phyloP scores from a whole-genome alignment of 92 coral and sea anemone species.

The Phenganax stokvisi region DNA sequence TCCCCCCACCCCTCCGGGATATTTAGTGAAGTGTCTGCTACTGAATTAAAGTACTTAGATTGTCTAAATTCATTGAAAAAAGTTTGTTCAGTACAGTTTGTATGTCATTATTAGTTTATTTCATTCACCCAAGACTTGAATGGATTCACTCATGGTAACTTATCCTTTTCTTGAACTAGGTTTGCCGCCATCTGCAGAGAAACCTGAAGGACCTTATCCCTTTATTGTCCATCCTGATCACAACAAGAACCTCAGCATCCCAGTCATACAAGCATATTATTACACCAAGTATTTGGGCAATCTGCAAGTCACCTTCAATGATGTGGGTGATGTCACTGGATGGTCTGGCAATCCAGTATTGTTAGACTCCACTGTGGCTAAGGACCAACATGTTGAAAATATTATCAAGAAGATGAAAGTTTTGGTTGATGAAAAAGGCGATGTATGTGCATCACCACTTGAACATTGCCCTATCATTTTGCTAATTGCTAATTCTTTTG shows the following conservation, averaged over 20 bases:
- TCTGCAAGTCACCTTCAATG: slow-evolving; percentile 68
- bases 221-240: slow-evolving; percentile 56
- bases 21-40: no score
- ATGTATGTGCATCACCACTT: slow-evolving; percentile 43
- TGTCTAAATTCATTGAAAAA: no score
- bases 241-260: slow-evolving; percentile 55
- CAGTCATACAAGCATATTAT: slow-evolving; percentile 75
- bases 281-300: slow-evolving; percentile 74
- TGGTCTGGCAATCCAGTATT: slow-evolving; percentile 87
- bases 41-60: no score
- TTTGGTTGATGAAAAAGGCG: slow-evolving; percentile 53
- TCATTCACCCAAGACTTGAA: no score
- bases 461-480: neutral
- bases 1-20: no score
- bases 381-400: slow-evolving; percentile 44
- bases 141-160: neutral
- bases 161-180: slow-evolving; percentile 39
- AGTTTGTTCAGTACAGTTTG: no score
- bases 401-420: slow-evolving; percentile 55
- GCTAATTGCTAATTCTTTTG: neutral
- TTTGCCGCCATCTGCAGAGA: slow-evolving; percentile 58
- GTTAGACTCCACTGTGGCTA: slow-evolving; percentile 51
- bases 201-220: slow-evolving; percentile 71
- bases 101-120: no score
- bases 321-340: slow-evolving; percentile 55